A percentile compares a stretch with the other conserved stretches of the same genome.
These are phyloP conservation scores for Cyphomyrus discorhynchus DNA, from an alignment of 2,113 vertebrate genomes.

Conservation along the genomic window DNA sequence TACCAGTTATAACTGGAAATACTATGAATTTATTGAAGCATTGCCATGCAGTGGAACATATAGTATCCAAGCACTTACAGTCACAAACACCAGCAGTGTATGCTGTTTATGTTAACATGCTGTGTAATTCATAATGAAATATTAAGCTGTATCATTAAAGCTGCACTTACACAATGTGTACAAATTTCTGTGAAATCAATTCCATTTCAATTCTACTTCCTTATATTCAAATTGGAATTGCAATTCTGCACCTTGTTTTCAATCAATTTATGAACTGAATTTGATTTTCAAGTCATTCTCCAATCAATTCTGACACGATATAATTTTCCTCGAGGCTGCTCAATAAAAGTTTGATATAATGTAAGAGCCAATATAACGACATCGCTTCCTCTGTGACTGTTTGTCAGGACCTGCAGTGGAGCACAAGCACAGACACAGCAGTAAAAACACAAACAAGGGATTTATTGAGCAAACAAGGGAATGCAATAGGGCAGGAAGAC, in stretches of 20 bases:
- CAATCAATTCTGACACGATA: neutral
- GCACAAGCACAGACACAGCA: neutral
- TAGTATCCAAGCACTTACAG: too few relatives aligned
- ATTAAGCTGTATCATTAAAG: neutral
- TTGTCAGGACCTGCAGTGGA: neutral
- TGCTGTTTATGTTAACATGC: neutral
- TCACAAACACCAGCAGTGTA: neutral
- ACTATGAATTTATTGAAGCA: too few relatives aligned
- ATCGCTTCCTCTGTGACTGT: neutral
- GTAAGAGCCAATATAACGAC: neutral
- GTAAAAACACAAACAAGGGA: neutral
- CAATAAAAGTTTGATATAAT: neutral
- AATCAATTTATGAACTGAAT: neutral
- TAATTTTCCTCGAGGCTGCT: neutral
- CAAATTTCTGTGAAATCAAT: neutral
- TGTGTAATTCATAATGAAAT: neutral
- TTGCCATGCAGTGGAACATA: too few relatives aligned
- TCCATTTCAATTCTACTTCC: neutral
- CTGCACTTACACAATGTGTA: neutral
- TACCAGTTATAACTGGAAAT: too few relatives aligned
- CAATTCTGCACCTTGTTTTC: neutral
- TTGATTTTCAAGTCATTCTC: neutral
- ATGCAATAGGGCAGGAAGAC: neutral
- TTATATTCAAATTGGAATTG: neutral
- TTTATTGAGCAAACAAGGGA: neutral